Evolutionary conservation across 2,797 vertebrate genomes (phyloP).

Genomic region (Alauda arvensis): DNA sequence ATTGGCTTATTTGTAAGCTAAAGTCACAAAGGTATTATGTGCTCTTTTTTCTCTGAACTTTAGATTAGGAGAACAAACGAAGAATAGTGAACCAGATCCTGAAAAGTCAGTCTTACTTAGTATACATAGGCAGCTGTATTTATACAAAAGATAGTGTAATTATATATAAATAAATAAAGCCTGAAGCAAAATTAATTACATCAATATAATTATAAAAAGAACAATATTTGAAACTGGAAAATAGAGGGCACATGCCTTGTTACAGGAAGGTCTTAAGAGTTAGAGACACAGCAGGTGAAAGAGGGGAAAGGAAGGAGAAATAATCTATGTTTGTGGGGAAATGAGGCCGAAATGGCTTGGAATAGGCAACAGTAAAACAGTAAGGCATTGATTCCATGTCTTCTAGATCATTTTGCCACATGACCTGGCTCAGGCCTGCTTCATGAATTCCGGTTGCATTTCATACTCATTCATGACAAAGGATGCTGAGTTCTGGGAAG

Average conservation of each 20-base stretch:
- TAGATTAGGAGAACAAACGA: slow-evolving; percentile 52
- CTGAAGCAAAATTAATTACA: not conserved
- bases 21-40: slow-evolving; percentile 50
- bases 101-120: not conserved
- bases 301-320: not conserved
- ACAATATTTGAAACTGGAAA: not conserved
- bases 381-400: not conserved
- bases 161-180: slow-evolving; percentile 17
- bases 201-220: not conserved
- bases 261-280: not conserved
- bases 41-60: slow-evolving; percentile 59
- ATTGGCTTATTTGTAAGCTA: slow-evolving; percentile 62
- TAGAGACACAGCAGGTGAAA: not conserved
- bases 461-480: not conserved
- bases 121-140: not conserved
- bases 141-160: not conserved
- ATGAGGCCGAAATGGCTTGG: not conserved
- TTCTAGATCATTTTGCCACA: not conserved
- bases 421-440: not conserved
- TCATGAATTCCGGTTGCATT: not conserved
- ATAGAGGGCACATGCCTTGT: not conserved
- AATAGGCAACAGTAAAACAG: not conserved
- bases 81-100: not conserved
- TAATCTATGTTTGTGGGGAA: not conserved
- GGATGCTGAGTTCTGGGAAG: not conserved